Evolutionary conservation across 2,113 vertebrate genomes (phyloP).

Genomic region (Phrynocephalus versicolor): DNA sequence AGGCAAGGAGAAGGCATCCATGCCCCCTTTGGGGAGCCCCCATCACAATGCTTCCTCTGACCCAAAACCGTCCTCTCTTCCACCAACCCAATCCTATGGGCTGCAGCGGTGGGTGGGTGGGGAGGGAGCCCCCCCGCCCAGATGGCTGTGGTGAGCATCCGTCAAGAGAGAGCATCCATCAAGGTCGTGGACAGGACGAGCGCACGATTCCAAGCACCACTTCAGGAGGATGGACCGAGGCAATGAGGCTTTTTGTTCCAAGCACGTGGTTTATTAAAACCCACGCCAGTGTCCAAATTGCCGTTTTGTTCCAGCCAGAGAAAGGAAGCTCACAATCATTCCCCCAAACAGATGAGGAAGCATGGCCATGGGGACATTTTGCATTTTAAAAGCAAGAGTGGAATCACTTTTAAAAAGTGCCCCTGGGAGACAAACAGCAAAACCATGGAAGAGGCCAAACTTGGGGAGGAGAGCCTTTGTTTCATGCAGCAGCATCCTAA

Average conservation of each 20-base stretch:
- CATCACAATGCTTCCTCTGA: too few species aligned
- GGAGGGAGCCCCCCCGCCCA: background rate
- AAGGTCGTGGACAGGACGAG: background rate
- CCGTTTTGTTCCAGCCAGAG: background rate
- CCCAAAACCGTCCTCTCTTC: too few species aligned
- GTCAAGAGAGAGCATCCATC: background rate
- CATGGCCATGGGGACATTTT: background rate
- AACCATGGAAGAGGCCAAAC: background rate
- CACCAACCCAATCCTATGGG: too few species aligned
- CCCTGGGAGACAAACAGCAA: background rate
- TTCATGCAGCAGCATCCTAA: too few species aligned
- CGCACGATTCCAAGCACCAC: background rate
- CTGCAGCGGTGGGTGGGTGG: background rate
- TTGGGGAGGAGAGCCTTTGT: background rate
- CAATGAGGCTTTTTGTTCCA: too few species aligned
- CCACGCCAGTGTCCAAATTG: background rate
- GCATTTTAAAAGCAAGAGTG: background rate
- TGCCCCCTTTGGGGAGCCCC: too few species aligned
- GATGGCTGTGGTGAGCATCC: too few species aligned
- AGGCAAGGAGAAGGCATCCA: too few species aligned
- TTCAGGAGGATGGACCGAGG: too few species aligned
- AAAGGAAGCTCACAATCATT: constrained; percentile 41
- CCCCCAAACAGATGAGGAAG: constrained; percentile 3
- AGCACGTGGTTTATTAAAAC: fast-evolving
- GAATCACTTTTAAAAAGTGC: constrained; percentile 7